Base-by-base conservation (phyloP, 1,140 invertebrate genomes). In the Stegodyphus dumicola region DNA sequence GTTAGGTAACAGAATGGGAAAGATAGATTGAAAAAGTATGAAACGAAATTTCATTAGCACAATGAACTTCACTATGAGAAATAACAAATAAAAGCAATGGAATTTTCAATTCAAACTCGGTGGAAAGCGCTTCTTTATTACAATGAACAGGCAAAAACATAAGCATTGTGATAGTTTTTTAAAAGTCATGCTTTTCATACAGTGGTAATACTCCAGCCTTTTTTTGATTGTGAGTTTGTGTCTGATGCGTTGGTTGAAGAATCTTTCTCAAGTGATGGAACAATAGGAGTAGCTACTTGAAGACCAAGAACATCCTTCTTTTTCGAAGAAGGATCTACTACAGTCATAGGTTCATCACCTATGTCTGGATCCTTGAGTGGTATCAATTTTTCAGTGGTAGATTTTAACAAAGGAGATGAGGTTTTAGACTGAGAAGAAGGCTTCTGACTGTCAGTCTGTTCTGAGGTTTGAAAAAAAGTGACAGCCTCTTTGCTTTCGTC, bases 201-300 rank as follows among this genome's bases (percentile, higher is more conserved):
- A 53, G 84, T 86, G 11, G 84, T 86, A 6, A 86, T 86, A 65
- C 84, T 86, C 84, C 84, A 86, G 6, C 84, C 84, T 52, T 86
- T 86, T 54, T 86, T 86, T 48, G 73, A 52, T 51, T 76, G 53
- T 52, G 48, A 52, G 33, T 33, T 33, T 13, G 65, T 13, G 17
- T 78, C 60, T 0, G 54, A 6, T 10, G 33, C 56, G 7, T 18
- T 18, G 18, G n/a, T 49, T 54, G 77, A 56, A 17, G 77, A 54
- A 60, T 80, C 77, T 48, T 81, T 81, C 6, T 74, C 79, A 1
- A 73, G 11, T 2, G 56, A 15, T 66, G 81, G 81, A 33, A 84
- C 81, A 6, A 84, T 65, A 33, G 81, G 81, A 7, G 81, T 69
- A 13, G 81, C 71, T 13, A 84, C 81, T 48, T 84, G 81, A 15